A percentile compares a stretch with the other conserved stretches of the same genome.
These are phyloP conservation scores for Pentalonia nigronervosa DNA, from an alignment of 1,140 invertebrate species.

Conservation along the genomic window DNA sequence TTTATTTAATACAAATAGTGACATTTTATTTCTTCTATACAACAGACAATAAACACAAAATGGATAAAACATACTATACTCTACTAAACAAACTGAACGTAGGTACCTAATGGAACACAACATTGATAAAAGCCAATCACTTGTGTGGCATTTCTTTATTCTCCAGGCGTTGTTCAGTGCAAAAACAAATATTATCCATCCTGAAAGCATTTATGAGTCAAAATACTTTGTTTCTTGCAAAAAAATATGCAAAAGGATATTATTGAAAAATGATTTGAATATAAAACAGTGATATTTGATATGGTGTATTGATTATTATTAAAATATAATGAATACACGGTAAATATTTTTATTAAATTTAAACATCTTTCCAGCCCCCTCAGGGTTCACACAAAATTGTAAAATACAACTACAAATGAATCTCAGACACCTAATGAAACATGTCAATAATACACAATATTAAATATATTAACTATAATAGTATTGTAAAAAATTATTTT, in stretches of 20 bases:
- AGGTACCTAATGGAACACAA: constrained; percentile 48
- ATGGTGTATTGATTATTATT: constrained; percentile 55
- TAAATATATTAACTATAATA: constrained; percentile 41
- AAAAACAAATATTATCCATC: constrained; percentile 47
- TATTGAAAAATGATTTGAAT: constrained; percentile 49
- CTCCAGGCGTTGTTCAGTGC: constrained; percentile 19
- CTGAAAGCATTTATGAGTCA: constrained; percentile 52
- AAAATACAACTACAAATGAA: constrained; percentile 54
- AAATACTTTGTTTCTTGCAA: constrained; percentile 37
- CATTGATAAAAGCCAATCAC: constrained; percentile 41
- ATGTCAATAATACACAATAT: constrained; percentile 54
- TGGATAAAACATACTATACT: constrained; percentile 47
- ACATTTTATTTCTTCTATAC: constrained; percentile 21
- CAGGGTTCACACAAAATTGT: constrained; percentile 30
- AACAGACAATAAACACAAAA: constrained; percentile 20
- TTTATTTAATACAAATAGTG: constrained; percentile 17
- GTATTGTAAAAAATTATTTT: constrained; percentile 52
- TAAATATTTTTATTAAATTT: constrained; percentile 47
- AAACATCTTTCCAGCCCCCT: constrained; percentile 3
- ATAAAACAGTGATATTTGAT: constrained; percentile 30
- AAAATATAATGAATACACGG: constrained; percentile 44
- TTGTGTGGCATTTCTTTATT: constrained; percentile 30
- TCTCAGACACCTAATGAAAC: constrained; percentile 50
- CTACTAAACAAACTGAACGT: constrained; percentile 40
- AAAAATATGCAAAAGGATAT: constrained; percentile 43